A percentile compares a stretch with the other conserved stretches of the same genome.
Evolutionary conservation across 2,113 vertebrate species (phyloP).

Genomic region (Pteropus alecto): DNA sequence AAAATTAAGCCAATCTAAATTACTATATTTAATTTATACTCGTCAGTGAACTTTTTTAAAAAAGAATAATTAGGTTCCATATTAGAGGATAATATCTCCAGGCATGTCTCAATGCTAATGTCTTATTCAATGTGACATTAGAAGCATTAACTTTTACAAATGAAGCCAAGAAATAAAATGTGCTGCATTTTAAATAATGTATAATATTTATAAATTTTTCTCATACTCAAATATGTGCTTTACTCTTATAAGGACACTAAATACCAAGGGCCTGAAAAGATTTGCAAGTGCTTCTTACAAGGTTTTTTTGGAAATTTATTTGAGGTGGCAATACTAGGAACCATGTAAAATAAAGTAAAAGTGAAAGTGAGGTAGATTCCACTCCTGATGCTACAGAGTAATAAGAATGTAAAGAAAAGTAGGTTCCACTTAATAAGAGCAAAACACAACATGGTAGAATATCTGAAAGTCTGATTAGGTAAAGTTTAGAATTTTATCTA

Average conservation of each 20-base stretch:
- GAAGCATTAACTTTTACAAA: constrained; percentile 41
- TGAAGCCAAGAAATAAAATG: constrained; percentile 26
- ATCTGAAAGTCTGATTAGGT: background rate
- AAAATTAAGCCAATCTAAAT: background rate
- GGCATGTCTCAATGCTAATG: constrained; percentile 13
- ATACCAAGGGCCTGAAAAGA: background rate
- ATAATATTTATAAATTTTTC: constrained; percentile 26
- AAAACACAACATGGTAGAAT: background rate
- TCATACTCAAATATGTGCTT: constrained; percentile 2
- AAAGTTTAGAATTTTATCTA: background rate
- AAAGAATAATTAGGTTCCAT: background rate
- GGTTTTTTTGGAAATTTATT: constrained; percentile 10
- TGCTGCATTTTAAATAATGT: constrained; percentile 30
- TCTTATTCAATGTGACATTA: constrained; percentile 40
- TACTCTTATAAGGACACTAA: constrained; percentile 13
- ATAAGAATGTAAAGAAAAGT: background rate
- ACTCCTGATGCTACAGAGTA: background rate
- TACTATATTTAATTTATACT: background rate
- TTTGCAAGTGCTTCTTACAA: constrained; percentile 35
- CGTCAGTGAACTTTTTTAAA: background rate
- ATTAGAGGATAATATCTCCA: constrained; percentile 3
- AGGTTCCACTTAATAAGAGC: background rate
- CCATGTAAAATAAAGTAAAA: constrained; percentile 1
- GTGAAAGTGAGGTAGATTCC: background rate
- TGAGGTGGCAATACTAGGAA: background rate